These are phyloP conservation scores for Natator depressus DNA, from an alignment of 2,113 vertebrate species.

Conservation along the genomic window DNA sequence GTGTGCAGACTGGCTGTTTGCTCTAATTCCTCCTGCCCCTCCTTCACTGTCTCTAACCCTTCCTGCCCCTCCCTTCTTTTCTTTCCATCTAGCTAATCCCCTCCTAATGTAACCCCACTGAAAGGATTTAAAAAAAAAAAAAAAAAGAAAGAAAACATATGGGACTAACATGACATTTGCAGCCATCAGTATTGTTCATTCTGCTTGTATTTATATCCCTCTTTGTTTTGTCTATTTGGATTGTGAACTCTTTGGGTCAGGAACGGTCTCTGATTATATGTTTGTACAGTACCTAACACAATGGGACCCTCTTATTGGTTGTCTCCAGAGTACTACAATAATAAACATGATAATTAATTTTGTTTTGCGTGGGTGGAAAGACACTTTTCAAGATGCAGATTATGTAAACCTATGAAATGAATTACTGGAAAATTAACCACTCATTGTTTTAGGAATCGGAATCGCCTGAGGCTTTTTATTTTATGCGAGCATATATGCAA, in stretches of 20 bases:
- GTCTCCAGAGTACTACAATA: background rate
- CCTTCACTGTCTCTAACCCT: background rate
- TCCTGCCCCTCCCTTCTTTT: background rate
- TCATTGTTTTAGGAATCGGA: no score
- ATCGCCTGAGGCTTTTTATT: no score
- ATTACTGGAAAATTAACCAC: background rate
- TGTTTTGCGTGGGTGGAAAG: background rate
- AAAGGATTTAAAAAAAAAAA: background rate
- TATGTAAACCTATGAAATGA: background rate
- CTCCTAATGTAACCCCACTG: background rate
- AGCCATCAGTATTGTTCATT: background rate
- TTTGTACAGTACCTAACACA: background rate
- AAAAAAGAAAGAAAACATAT: background rate
- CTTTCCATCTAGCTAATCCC: background rate
- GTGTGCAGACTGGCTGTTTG: background rate
- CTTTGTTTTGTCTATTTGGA: background rate
- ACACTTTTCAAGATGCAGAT: background rate
- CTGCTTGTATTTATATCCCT: background rate
- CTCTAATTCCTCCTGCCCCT: background rate
- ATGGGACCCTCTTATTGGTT: background rate
- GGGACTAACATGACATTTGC: background rate
- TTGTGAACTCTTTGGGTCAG: background rate
- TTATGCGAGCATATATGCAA: no score
- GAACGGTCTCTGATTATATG: background rate
- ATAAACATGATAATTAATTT: background rate